Evolutionary conservation across 2,113 vertebrate species (phyloP).

Genomic region (Anguilla rostrata): DNA sequence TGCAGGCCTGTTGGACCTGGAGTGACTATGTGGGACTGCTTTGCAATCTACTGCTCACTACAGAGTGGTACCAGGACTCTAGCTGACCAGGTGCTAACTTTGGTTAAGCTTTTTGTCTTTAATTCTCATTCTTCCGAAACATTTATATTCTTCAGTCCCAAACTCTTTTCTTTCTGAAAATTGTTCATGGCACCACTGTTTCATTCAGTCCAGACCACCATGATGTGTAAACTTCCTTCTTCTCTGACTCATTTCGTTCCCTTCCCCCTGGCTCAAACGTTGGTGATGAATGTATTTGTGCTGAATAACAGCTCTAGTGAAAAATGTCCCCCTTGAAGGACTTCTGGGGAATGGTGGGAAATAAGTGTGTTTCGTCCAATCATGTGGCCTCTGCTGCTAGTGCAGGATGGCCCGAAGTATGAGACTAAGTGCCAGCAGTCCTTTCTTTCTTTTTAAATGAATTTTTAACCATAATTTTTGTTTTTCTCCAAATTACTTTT

Average conservation of each 20-base stretch:
- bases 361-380: background rate
- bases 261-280: background rate
- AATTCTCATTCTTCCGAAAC: background rate
- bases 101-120: background rate
- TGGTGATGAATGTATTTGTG: background rate
- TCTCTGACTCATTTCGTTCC: background rate
- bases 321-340: background rate
- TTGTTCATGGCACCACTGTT: background rate
- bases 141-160: background rate
- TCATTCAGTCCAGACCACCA: background rate
- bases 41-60: too few relatives aligned
- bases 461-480: too few relatives aligned
- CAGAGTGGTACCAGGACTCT: background rate
- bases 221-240: background rate
- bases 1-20: background rate
- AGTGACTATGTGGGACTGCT: background rate
- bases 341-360: constrained; percentile 4
- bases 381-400: background rate
- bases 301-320: background rate
- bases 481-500: too few relatives aligned
- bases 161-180: background rate
- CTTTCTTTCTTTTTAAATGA: background rate
- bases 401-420: background rate
- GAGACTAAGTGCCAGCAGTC: background rate
- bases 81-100: background rate